Evolutionary conservation across 1,140 invertebrate species (phyloP).

Genomic region (Drosophila pruinosa): DNA sequence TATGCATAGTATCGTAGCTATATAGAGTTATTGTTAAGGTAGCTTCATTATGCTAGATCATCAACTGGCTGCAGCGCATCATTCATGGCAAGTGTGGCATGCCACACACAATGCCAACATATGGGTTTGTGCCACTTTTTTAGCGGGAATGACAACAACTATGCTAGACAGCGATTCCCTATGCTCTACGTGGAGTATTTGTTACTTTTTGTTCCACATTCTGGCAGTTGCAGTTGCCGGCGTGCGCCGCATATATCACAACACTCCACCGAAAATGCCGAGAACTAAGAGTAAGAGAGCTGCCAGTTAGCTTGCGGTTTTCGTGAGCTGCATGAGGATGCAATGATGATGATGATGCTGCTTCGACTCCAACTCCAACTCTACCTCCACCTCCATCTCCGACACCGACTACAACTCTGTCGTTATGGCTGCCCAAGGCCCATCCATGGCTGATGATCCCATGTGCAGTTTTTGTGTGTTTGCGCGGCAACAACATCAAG

Average conservation of each 20-base stretch:
- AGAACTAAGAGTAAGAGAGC: constrained; percentile 43
- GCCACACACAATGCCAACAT: constrained; percentile 23
- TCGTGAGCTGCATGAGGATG: constrained; percentile 60
- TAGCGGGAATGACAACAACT: background rate
- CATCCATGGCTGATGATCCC: constrained; percentile 37
- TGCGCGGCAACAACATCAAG: constrained; percentile 61
- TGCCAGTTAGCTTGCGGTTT: constrained; percentile 51
- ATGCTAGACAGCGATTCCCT: background rate
- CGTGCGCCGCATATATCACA: constrained; percentile 77
- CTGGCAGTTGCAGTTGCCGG: constrained; percentile 31
- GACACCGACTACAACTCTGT: background rate
- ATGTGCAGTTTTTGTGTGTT: constrained; percentile 41
- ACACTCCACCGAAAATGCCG: constrained; percentile 16
- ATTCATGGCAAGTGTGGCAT: background rate
- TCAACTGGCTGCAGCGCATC: constrained; percentile 1
- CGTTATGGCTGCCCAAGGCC: background rate
- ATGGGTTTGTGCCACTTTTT: constrained; percentile 31
- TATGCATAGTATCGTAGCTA: too few species aligned
- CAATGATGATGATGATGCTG: constrained; percentile 11
- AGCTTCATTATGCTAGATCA: background rate
- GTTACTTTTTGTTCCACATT: constrained; percentile 46
- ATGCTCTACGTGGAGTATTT: constrained; percentile 45
- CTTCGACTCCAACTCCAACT: background rate
- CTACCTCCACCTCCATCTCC: background rate
- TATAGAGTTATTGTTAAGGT: too few species aligned